Evolutionary conservation across 53 echinoderm and acorn worm species (phyloP).

Genomic region (Crossaster papposus): DNA sequence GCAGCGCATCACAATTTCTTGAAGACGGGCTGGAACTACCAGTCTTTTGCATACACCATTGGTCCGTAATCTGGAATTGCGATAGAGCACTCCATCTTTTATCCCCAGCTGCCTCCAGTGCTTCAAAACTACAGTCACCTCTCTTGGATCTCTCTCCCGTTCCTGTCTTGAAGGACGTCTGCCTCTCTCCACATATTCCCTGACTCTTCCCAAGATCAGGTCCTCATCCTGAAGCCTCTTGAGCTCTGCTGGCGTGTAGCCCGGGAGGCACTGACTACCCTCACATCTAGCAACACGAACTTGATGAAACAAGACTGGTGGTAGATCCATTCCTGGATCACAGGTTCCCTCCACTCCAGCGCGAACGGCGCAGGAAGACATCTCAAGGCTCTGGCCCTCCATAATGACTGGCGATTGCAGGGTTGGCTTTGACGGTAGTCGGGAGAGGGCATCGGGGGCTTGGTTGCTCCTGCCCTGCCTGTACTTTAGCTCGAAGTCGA

Average conservation of each 20-base stretch:
- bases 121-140: neutral
- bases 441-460: too few relatives aligned
- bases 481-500: too few relatives aligned
- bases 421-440: too few relatives aligned
- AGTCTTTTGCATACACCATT: too few relatives aligned
- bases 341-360: neutral
- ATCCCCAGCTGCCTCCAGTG: constrained; percentile 26
- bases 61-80: too few relatives aligned
- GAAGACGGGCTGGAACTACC: too few relatives aligned
- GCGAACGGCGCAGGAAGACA: neutral
- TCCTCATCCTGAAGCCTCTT: neutral
- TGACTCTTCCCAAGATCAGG: constrained; percentile 7
- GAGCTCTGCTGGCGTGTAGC: neutral
- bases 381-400: too few relatives aligned
- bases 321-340: neutral
- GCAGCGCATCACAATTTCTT: too few relatives aligned
- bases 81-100: too few relatives aligned
- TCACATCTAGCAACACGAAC: neutral
- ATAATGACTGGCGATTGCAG: too few relatives aligned
- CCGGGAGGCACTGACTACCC: constrained; percentile 10
- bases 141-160: neutral
- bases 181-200: neutral
- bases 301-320: neutral
- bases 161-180: neutral
- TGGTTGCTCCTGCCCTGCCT: too few relatives aligned